These are phyloP conservation scores for Drosophila differens DNA, from an alignment of 2,888 invertebrate genomes.

Conservation along the genomic window DNA sequence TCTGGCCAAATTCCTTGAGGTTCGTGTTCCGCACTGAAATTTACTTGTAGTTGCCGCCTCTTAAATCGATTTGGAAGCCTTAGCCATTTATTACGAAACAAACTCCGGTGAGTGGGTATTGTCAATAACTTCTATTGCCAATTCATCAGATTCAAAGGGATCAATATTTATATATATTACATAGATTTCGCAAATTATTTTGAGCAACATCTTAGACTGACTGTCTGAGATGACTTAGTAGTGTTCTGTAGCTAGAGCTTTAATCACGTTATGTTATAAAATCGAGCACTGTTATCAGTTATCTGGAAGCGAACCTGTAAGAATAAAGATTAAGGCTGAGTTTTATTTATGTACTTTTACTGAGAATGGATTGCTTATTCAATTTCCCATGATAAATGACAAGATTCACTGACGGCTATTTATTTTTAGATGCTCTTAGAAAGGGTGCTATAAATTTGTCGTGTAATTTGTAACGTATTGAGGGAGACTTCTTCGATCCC, in stretches of 20 bases:
- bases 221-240: not conserved
- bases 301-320: not conserved
- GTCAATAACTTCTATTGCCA: not conserved
- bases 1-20: not conserved
- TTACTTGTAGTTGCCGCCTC: not conserved
- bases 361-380: not conserved
- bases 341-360: not conserved
- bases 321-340: not conserved
- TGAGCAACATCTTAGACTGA: too few species aligned
- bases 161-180: too few species aligned
- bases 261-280: not conserved
- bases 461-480: too few species aligned
- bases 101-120: not conserved
- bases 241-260: not conserved
- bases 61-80: too few species aligned
- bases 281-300: not conserved
- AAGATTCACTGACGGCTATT: not conserved
- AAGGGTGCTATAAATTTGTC: too few species aligned
- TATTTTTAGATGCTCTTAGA: not conserved
- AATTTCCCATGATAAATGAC: not conserved
- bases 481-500: too few species aligned
- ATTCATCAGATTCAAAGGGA: too few species aligned
- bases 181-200: too few species aligned
- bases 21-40: not conserved
- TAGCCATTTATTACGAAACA: not conserved